Evolutionary conservation across 2,797 vertebrate species (phyloP).

Genomic region (Psittacula echo): DNA sequence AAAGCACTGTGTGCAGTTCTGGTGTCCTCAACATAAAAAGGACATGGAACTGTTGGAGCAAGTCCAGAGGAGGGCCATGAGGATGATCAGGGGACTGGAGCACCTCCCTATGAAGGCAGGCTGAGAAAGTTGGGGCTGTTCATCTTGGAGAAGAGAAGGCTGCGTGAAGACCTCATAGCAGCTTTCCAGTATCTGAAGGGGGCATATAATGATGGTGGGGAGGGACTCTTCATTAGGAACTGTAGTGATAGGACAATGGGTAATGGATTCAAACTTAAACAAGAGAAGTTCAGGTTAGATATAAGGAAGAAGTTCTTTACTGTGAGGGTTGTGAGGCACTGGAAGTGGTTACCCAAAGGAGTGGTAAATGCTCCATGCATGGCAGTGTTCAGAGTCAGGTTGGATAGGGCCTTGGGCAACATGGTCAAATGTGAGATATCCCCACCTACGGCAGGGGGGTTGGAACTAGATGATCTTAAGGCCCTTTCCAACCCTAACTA

Average conservation of each 20-base stretch:
- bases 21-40: no score
- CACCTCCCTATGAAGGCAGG: no score
- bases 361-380: not conserved
- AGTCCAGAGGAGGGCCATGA: no score
- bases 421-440: not conserved
- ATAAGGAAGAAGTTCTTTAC: not conserved
- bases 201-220: not conserved
- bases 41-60: no score
- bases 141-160: no score
- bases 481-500: not conserved
- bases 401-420: not conserved
- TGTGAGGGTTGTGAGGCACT: not conserved
- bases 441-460: not conserved
- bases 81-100: no score
- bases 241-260: no score
- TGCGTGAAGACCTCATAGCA: no score
- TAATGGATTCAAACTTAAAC: not conserved
- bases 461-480: not conserved
- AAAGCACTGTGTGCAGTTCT: no score
- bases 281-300: not conserved
- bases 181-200: not conserved
- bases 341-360: not conserved
- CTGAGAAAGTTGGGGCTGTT: no score
- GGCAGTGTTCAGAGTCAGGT: not conserved
- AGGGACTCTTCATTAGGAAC: no score